These are phyloP conservation scores for Dorcus parallelipipedus DNA, from an alignment of 2,888 invertebrate genomes.

Conservation along the genomic window DNA sequence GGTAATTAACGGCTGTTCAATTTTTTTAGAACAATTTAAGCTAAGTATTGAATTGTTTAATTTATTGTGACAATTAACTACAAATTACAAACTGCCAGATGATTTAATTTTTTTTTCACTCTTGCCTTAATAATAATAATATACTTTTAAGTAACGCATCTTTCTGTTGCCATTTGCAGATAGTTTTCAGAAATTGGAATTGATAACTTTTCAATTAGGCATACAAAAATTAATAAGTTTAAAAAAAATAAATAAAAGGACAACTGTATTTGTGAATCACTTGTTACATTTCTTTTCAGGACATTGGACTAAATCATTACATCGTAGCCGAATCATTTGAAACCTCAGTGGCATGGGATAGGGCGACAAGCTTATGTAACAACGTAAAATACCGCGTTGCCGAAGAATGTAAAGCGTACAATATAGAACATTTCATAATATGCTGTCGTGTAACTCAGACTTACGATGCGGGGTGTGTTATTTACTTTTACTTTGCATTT, in stretches of 20 bases:
- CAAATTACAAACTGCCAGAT: too few relatives aligned
- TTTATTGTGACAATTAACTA: too few relatives aligned
- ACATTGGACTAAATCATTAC: slow-evolving; percentile 82
- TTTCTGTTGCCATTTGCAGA: too few relatives aligned
- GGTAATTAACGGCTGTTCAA: slow-evolving; percentile 54
- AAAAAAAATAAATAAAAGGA: too few relatives aligned
- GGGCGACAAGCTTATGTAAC: slow-evolving; percentile 74
- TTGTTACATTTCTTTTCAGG: slow-evolving; percentile 54
- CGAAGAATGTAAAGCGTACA: slow-evolving; percentile 57
- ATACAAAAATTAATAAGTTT: too few relatives aligned
- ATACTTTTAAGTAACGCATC: too few relatives aligned
- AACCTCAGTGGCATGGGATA: slow-evolving; percentile 97
- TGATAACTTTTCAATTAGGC: too few relatives aligned
- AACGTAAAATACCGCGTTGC: slow-evolving; percentile 84
- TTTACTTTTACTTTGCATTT: slow-evolving; percentile 45
- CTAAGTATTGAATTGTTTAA: not conserved
- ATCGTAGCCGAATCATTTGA: slow-evolving; percentile 97
- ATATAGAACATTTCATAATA: slow-evolving; percentile 63
- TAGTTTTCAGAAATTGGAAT: too few relatives aligned
- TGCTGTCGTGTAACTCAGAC: slow-evolving; percentile 92
- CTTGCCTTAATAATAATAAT: too few relatives aligned
- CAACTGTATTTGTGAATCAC: too few relatives aligned
- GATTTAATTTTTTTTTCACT: too few relatives aligned
- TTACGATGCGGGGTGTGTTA: slow-evolving; percentile 78
- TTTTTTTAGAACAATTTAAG: not conserved